phyloP scores from a whole-genome alignment of 1,140 invertebrate genomes.

The Bombus impatiens region DNA sequence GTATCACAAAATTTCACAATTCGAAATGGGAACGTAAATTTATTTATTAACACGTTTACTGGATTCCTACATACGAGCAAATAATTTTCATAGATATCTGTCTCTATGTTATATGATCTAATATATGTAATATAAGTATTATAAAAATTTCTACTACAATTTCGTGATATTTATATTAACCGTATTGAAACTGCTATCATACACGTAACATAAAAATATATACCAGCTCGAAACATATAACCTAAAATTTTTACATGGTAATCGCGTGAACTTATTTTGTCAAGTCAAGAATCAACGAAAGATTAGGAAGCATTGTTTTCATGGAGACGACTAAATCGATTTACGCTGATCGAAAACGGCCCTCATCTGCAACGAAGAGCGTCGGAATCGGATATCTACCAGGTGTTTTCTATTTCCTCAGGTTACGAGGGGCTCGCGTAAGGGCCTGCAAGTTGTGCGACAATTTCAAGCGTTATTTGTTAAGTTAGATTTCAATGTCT shows the following conservation, averaged over 20 bases:
- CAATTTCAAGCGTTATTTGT: not conserved
- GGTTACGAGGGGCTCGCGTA: not conserved
- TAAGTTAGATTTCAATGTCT: not conserved
- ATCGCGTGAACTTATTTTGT: not conserved
- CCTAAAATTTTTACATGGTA: not conserved
- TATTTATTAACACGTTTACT: no score
- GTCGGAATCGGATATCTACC: conserved; percentile 22
- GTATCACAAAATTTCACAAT: not conserved
- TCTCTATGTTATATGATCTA: not conserved
- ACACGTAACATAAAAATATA: not conserved
- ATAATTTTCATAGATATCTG: not conserved
- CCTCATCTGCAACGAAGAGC: not conserved
- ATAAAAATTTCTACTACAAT: not conserved
- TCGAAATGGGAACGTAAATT: not conserved
- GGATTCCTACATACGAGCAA: no score
- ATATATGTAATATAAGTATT: not conserved
- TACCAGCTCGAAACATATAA: not conserved
- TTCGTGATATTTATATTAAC: not conserved
- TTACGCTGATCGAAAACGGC: not conserved
- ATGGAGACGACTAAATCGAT: not conserved
- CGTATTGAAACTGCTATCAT: not conserved
- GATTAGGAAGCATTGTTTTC: not conserved
- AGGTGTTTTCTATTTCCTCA: conserved; percentile 31
- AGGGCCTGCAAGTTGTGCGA: not conserved
- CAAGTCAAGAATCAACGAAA: not conserved